A percentile compares a stretch with the other conserved stretches of the same genome.
These are phyloP conservation scores for Xenus cinereus DNA, from an alignment of 2,113 vertebrate species.

Conservation along the genomic window DNA sequence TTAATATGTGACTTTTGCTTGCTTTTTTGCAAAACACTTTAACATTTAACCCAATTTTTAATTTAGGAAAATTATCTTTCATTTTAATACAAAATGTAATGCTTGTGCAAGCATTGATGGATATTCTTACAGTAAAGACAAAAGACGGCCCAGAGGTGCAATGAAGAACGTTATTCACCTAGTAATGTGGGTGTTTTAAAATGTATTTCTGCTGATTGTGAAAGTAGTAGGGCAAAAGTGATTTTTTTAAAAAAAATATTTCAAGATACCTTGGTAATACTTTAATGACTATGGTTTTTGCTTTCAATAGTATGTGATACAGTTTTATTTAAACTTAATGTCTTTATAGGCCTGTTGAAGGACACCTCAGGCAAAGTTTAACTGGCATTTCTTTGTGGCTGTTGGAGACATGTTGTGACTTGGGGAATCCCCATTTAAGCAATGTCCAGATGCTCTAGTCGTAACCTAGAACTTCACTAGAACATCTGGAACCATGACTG, in stretches of 20 bases:
- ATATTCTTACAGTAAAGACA: neutral
- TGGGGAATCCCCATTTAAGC: conserved; percentile 36
- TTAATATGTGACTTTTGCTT: neutral
- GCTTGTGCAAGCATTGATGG: neutral
- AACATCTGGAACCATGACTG: neutral
- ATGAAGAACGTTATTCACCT: neutral
- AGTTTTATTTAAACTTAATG: neutral
- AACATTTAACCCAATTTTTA: neutral
- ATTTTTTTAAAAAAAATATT: neutral
- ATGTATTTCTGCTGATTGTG: neutral
- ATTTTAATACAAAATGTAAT: neutral
- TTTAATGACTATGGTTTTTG: conserved; percentile 3
- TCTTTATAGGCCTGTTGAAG: conserved; percentile 22
- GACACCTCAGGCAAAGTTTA: neutral
- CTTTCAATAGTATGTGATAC: conserved; percentile 3
- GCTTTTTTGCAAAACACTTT: neutral
- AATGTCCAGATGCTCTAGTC: conserved; percentile 17
- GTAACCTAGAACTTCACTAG: neutral
- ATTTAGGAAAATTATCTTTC: neutral
- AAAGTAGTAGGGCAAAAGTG: neutral
- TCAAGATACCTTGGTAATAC: neutral
- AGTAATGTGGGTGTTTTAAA: neutral
- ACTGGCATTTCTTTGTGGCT: conserved; percentile 8
- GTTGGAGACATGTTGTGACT: conserved; percentile 17
- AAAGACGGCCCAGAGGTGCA: neutral